A percentile compares a stretch with the other conserved stretches of the same genome.
phyloP scores from a whole-genome alignment of 2,113 vertebrate species.

The Edolisoma coerulescens region DNA sequence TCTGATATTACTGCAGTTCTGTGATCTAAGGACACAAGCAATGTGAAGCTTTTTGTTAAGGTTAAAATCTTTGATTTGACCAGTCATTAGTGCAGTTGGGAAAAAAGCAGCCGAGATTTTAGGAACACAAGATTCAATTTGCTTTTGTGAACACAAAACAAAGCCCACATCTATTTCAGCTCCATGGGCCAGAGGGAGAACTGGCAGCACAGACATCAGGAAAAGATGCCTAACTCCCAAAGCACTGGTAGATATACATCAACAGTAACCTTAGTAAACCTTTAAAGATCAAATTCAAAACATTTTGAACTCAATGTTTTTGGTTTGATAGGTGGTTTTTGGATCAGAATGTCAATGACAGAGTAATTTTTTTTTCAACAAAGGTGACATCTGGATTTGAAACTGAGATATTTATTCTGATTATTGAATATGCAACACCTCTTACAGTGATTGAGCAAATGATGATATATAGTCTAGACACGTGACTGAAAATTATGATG shows the following conservation, averaged over 20 bases:
- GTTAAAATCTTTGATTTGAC: background rate
- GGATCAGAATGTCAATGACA: background rate
- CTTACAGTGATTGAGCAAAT: background rate
- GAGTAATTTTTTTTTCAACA: background rate
- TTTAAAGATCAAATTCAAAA: background rate
- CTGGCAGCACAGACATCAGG: background rate
- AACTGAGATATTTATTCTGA: background rate
- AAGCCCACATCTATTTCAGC: background rate
- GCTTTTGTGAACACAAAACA: background rate
- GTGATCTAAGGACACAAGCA: background rate
- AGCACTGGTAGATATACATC: background rate
- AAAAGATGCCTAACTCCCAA: background rate
- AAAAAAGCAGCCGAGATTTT: background rate
- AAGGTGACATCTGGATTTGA: background rate
- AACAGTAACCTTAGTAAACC: background rate
- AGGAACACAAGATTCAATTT: background rate
- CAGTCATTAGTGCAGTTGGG: background rate
- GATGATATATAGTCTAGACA: background rate
- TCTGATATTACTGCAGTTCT: background rate
- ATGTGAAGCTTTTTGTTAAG: background rate
- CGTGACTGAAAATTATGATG: background rate
- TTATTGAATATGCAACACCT: background rate
- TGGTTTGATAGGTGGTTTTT: background rate
- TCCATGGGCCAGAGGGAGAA: background rate
- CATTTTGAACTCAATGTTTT: background rate